phyloP scores from a whole-genome alignment of 2,888 invertebrate species.

The Choristoneura rosaceana region DNA sequence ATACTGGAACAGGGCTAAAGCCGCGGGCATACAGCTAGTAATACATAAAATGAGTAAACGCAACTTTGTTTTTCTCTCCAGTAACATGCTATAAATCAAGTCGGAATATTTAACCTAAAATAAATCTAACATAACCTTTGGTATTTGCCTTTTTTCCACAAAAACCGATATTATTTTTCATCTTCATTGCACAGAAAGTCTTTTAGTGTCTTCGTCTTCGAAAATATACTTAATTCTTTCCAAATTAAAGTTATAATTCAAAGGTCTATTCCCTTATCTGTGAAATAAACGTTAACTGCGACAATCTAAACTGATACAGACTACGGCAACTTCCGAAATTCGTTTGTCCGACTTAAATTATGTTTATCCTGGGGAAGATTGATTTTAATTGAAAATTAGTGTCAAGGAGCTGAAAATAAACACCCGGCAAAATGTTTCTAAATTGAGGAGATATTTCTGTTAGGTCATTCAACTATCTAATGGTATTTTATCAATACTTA shows the following conservation, averaged over 20 bases:
- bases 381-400: conserved; percentile 19
- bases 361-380: conserved; percentile 18
- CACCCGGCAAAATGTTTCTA: background rate
- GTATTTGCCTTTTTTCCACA: background rate
- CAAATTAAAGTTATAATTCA: conserved; percentile 19
- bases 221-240: background rate
- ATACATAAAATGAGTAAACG: background rate
- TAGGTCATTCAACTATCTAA: background rate
- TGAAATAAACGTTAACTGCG: conserved; percentile 13
- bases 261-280: conserved; percentile 12
- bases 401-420: conserved; percentile 15
- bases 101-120: background rate
- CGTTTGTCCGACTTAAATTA: conserved; percentile 17
- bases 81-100: background rate
- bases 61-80: background rate
- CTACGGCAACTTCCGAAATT: conserved; percentile 24
- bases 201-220: background rate
- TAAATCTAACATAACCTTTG: background rate
- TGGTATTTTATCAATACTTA: background rate
- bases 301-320: conserved; percentile 11
- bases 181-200: background rate
- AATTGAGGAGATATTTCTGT: background rate
- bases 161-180: background rate
- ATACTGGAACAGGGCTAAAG: no score
- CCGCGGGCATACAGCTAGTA: no score